Evolutionary conservation across 2,113 vertebrate genomes (phyloP).

Genomic region (Nothocercus nigrocapillus): DNA sequence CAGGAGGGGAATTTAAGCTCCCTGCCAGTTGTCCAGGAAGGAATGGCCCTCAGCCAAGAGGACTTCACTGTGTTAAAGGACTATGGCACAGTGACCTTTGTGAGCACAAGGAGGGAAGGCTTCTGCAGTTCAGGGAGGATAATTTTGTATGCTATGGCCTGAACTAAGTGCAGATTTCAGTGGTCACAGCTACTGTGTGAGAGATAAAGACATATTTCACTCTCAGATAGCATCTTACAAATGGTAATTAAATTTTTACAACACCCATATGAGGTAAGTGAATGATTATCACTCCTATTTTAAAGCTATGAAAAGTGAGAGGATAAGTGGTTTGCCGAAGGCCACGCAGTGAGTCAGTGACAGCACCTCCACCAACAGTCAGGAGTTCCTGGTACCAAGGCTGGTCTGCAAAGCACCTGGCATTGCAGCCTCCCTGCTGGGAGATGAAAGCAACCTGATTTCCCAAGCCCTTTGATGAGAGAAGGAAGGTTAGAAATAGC

Average conservation of each 20-base stretch:
- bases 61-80: neutral
- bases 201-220: slow-evolving; percentile 13
- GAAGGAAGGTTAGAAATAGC: slow-evolving; percentile 42
- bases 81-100: neutral
- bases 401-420: rapidly evolving
- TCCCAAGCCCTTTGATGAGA: slow-evolving; percentile 11
- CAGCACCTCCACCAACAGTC: neutral
- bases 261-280: slow-evolving; percentile 28
- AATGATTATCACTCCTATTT: neutral
- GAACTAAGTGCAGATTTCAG: neutral
- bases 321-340: neutral
- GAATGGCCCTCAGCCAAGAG: neutral
- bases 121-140: neutral
- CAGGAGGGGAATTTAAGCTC: neutral
- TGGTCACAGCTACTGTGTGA: neutral
- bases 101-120: neutral
- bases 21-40: neutral
- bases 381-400: neutral
- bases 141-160: neutral
- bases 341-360: neutral
- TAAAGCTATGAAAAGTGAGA: neutral
- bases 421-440: neutral
- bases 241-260: slow-evolving; percentile 17
- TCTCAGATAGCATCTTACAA: slow-evolving; percentile 36
- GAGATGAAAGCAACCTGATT: slow-evolving; percentile 39